These are phyloP conservation scores for Myoxocephalus aenaeus DNA, from an alignment of 2,797 vertebrate genomes.

Conservation along the genomic window DNA sequence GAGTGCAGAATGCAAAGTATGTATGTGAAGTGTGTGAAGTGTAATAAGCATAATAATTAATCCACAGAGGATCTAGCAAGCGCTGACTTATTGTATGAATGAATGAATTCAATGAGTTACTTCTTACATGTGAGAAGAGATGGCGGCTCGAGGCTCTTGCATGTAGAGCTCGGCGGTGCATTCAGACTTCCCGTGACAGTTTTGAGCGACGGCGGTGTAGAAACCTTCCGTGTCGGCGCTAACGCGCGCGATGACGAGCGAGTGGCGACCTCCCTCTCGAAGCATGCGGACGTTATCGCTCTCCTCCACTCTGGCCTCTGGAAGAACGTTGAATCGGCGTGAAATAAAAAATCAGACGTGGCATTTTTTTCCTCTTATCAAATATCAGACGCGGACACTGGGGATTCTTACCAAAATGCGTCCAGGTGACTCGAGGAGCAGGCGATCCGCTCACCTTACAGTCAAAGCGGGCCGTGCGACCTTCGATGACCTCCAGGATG, in stretches of 20 bases:
- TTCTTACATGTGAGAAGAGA: slow-evolving; percentile 92
- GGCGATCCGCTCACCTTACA: slow-evolving; percentile 96
- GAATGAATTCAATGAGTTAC: too few relatives aligned
- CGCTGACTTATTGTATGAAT: too few relatives aligned
- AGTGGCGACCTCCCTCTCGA: slow-evolving; percentile 89
- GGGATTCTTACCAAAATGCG: slow-evolving; percentile 89
- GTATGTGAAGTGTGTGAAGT: too few relatives aligned
- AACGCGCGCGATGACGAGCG: slow-evolving; percentile 88
- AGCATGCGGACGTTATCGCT: slow-evolving; percentile 86
- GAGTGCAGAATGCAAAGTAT: too few relatives aligned
- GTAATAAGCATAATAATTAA: too few relatives aligned
- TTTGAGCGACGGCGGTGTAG: slow-evolving; percentile 87
- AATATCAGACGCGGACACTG: neutral
- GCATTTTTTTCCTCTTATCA: neutral
- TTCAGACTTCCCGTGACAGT: slow-evolving; percentile 86
- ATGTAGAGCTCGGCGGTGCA: slow-evolving; percentile 93
- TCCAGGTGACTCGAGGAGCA: slow-evolving; percentile 88
- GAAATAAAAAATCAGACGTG: neutral
- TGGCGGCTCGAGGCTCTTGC: slow-evolving; percentile 89
- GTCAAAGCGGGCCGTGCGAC: slow-evolving; percentile 90
- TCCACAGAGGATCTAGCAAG: too few relatives aligned
- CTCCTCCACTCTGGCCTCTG: slow-evolving; percentile 88
- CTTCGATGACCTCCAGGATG: slow-evolving; percentile 91
- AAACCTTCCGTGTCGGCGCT: slow-evolving; percentile 90
- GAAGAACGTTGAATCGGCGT: neutral